phyloP scores from a whole-genome alignment of 2,797 vertebrate genomes.

The Artibeus jamaicensis region DNA sequence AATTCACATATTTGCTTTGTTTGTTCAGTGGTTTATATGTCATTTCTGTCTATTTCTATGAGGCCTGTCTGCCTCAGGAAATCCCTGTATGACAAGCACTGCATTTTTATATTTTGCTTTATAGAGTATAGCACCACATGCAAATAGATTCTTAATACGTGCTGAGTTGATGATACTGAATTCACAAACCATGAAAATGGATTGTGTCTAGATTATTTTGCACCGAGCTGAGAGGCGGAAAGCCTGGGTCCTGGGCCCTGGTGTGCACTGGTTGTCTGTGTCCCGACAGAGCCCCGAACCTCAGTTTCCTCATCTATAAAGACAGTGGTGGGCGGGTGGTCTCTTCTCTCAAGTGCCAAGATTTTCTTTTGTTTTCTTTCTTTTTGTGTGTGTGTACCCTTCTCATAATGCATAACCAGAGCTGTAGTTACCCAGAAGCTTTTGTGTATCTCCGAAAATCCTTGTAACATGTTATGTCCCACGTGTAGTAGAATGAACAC shows the following conservation, averaged over 20 bases:
- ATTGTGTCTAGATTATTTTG: not conserved
- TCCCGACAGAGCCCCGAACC: not conserved
- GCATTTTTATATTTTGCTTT: not conserved
- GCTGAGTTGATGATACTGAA: not conserved
- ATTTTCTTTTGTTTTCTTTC: not conserved
- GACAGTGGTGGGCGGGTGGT: not conserved
- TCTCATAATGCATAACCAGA: not conserved
- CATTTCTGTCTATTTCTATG: not conserved
- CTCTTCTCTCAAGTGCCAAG: not conserved
- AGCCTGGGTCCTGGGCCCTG: not conserved
- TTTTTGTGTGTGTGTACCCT: not conserved
- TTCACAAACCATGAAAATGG: slow-evolving; percentile 12
- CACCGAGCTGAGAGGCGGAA: not conserved
- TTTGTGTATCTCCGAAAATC: not conserved
- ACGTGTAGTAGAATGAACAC: not conserved
- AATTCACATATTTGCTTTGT: not conserved
- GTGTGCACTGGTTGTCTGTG: not conserved
- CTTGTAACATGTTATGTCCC: not conserved
- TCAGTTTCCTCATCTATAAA: not conserved
- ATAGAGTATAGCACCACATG: not conserved
- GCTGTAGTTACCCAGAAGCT: not conserved
- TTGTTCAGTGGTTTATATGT: not conserved
- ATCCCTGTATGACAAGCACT: not conserved
- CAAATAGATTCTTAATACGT: slow-evolving; percentile 4
- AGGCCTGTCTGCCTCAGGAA: not conserved